These are phyloP conservation scores for Ceyx erithaca DNA, from an alignment of 2,797 vertebrate genomes.

Conservation along the genomic window DNA sequence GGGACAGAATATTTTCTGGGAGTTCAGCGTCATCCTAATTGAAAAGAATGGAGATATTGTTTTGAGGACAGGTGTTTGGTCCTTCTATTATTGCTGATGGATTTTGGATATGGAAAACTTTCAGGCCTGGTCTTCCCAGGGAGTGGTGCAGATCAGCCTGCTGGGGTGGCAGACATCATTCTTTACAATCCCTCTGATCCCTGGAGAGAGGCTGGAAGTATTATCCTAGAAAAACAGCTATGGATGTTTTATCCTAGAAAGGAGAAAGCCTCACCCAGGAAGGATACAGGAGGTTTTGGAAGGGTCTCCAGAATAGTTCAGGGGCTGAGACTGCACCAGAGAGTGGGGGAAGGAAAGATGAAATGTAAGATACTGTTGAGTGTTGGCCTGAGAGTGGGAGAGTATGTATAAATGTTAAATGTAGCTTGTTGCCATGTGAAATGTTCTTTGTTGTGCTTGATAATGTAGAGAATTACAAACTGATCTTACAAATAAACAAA, in stretches of 20 bases:
- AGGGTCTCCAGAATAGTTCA: neutral
- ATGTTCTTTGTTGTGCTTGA: neutral
- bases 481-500: slow-evolving; percentile 3
- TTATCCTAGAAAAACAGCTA: neutral
- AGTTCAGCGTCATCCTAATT: neutral
- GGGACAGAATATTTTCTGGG: neutral
- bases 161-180: fast-evolving
- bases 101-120: neutral
- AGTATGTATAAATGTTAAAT: neutral
- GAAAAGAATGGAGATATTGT: neutral
- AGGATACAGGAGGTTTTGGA: neutral
- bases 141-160: neutral
- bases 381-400: neutral
- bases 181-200: fast-evolving
- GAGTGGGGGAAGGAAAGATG: neutral
- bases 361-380: neutral
- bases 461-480: neutral
- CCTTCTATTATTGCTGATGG: neutral
- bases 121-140: neutral
- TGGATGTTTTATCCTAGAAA: neutral
- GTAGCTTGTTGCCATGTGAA: neutral
- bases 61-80: neutral
- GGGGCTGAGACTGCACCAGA: neutral
- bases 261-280: neutral
- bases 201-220: neutral